Evolutionary conservation across 53 echinoderm and acorn worm species (phyloP), one percentile per base, ranked within the genome.

Genomic region (Stichopus horrens): DNA sequence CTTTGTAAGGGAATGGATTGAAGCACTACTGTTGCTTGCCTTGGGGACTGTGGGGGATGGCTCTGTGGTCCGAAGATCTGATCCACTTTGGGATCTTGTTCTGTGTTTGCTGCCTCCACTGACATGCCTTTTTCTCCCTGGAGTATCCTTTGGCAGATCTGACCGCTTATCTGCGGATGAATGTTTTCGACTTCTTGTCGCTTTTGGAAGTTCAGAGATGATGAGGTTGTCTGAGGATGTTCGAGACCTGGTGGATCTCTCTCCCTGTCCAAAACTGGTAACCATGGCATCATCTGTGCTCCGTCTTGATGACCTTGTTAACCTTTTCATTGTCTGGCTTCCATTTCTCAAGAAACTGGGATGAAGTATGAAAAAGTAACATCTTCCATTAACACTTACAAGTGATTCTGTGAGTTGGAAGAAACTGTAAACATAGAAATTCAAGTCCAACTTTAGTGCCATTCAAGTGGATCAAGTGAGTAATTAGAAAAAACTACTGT

Each of bases 241-340:
- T 58, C 96, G 91, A 56, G 96, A 96, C 77, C 96, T 83, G 10
- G 93, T 96, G 23, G 90, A 76, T 86, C 94, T 96, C 83, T 96
- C 96, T 79, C 66, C 79, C 10, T 73, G 58, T 52, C 74, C 74
- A 18, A 53, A 71, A 7, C 54, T 53, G 23, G 23, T 23, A 21
- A 75, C 76, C 60, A 8, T 55, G 74, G 76, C 74, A 66, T 79
- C 89, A 6, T 67, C 80, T 60, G 55, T 55, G 89, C 80, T 83
- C 65, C 23, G 60, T 37, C 73, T 76, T 5, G 80, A 73, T 55
- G 79, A 57, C 55, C 81, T 71, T 71, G 89, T 89, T 5, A 71
- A 83, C 82, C 88, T 77, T 74, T 78, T 88, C 88, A 88, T 88
- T 87, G 13, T 86, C 8, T 19, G 57, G 58, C 57, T 71, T 71